phyloP scores from a whole-genome alignment of 2,888 invertebrate genomes.

The Mallateleia sp. region DNA sequence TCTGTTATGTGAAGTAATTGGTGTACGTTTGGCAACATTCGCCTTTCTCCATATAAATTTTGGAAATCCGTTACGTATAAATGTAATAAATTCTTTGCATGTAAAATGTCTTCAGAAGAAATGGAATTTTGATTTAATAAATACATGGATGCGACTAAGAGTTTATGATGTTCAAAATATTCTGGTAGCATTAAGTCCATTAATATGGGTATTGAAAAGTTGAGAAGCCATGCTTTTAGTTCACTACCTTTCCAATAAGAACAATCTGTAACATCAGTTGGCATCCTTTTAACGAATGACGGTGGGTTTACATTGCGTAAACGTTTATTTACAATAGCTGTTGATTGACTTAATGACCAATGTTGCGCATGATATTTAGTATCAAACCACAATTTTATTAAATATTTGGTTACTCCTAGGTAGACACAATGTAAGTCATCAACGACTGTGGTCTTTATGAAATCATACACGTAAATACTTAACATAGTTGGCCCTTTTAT shows the following conservation, averaged over 20 bases:
- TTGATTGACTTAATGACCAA: conserved; percentile 8
- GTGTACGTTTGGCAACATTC: conserved; percentile 76
- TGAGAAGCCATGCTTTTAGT: conserved; percentile 70
- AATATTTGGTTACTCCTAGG: conserved; percentile 65
- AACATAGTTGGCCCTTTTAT: conserved; percentile 72
- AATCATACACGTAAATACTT: conserved; percentile 55
- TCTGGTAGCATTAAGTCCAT: conserved; percentile 65
- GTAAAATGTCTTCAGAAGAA: conserved; percentile 39
- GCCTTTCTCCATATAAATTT: conserved; percentile 69
- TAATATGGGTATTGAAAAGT: conserved; percentile 77
- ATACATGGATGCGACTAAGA: conserved; percentile 73
- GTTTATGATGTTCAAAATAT: conserved; percentile 75
- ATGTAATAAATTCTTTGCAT: conserved; percentile 47
- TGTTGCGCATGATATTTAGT: not conserved
- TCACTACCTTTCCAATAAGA: conserved; percentile 78
- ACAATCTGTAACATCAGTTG: conserved; percentile 63
- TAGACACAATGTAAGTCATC: conserved; percentile 77
- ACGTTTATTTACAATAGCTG: conserved; percentile 54
- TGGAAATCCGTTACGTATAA: conserved; percentile 70
- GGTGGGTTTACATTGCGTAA: conserved; percentile 70
- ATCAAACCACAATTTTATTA: conserved; percentile 68
- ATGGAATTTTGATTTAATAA: conserved; percentile 68
- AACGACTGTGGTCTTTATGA: conserved; percentile 59
- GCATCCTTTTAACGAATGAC: conserved; percentile 65
- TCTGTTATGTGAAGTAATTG: conserved; percentile 71